Evolutionary conservation across 2,113 vertebrate genomes (phyloP), one percentile per base, ranked within the genome.

Genomic region (Nanger granti): DNA sequence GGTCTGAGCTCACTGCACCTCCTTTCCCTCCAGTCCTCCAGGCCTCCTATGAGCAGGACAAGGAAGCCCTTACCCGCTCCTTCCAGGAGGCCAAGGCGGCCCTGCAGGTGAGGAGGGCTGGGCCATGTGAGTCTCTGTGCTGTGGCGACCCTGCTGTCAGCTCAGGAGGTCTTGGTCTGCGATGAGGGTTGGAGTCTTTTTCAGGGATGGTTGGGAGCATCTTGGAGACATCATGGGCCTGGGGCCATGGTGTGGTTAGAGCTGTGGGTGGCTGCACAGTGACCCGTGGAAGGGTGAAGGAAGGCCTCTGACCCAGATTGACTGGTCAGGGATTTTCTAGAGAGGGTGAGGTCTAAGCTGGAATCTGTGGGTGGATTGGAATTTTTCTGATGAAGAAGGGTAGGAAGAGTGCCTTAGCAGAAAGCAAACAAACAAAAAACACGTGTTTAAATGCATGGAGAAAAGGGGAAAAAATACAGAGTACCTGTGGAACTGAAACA

Each of bases 1-100:
- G 76, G 5, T 55, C 94, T 52, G 37, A 84, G 22, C 26, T 98
- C 49, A 94, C 15, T 8, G 59, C 29, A 3, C 69, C 0, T 89
- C 17, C 91, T 76, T 88, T 85, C 82, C 28, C 54, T 44, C 2
- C 98, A 99, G 99, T 98, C 92, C 97, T 99, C 82, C 98, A 83
- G 98, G 97, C 95, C 57, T 98, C 49, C 2, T 98, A 99, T 0
- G 96, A 98, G n/a, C 96, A 99, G 34, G 99, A 99, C 98, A 99
- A 98, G 97, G 94, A 94, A 57, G 83, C 98, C 18, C 98, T 99
- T 95, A 98, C 95, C 0, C 98, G 99, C 89, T 98, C 96, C 22
- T 98, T 99, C 93, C 97, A 98, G 54, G 98, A 97, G 13, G 90
- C 98, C 82, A 98, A 99, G 89, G 97, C 28, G 0, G 85, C 98